Evolutionary conservation across 2,113 vertebrate genomes (phyloP), one percentile per base, ranked within the genome.

Genomic region (Anarhynchus alexandrinus): DNA sequence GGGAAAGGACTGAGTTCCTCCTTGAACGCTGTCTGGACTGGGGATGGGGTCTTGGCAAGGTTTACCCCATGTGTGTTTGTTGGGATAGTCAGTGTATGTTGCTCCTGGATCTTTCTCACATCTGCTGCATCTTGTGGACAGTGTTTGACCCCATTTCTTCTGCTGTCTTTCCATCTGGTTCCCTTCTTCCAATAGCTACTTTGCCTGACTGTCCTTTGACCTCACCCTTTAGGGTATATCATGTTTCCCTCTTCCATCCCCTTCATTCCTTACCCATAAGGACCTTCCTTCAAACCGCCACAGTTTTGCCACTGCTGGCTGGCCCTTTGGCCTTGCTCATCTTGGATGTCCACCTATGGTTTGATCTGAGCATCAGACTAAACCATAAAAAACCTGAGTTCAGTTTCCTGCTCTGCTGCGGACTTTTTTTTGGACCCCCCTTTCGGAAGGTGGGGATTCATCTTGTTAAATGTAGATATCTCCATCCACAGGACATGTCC

Each of bases 21-120:
- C 32, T 59, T 32, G 22, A 36, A 11, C 14, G 4, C 1, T 10
- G 1, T 72, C 9, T 82, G 36, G 34, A 5, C 6, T 52, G 9
- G 20, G 38, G 10, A 3, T 51, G 54, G 10, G 5, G 11, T 21
- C 40, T 64, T 4, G 6, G 47, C 13, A n/a, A 82, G 38, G 16
- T 21, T 86, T 84, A 9, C 15, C 10, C 52, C 15, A 13, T 12
- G 1, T 15, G 0, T 2, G 3, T 81, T 76, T 2, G 1, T 21
- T 77, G 62, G 12, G 14, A 12, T 23, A 36, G 9, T 34, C 40
- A 19, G 3, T 14, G 29, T n/a, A 4, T 52, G 25, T 40, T 88
- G 18, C n/a, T 59, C 3, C 18, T 77, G 62, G 23, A 23, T 80
- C 4, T 8, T 51, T 45, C n/a, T 76, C 62, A n/a, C 12, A 19